Percentiles rank a stretch among this genome's conserved stretches.
Evolutionary conservation across 1,140 invertebrate genomes (phyloP).

Genomic region (Holcopasites calliopsidis): DNA sequence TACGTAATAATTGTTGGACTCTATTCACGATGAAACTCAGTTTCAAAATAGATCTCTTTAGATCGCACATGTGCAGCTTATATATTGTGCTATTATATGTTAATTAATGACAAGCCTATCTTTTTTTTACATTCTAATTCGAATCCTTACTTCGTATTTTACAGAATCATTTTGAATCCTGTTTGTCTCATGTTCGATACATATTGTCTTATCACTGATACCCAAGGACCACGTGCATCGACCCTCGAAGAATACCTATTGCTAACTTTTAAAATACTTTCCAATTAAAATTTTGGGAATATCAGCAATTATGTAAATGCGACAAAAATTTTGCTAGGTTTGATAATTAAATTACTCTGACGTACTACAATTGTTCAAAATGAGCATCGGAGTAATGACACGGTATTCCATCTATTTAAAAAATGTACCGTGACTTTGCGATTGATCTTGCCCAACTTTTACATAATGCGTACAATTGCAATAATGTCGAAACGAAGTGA

Average conservation of each 20-base stretch:
- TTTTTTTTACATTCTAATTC: background rate
- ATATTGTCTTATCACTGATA: background rate
- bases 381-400: background rate
- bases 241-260: background rate
- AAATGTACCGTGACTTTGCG: background rate
- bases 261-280: background rate
- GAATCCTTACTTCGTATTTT: too few relatives aligned
- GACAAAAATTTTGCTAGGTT: background rate
- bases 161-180: too few relatives aligned
- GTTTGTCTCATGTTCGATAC: too few relatives aligned
- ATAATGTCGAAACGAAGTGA: too few relatives aligned
- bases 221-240: background rate
- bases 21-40: constrained; percentile 1
- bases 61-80: background rate
- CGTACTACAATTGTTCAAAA: background rate
- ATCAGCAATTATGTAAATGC: background rate
- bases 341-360: background rate
- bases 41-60: constrained; percentile 13
- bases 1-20: constrained; percentile 28
- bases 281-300: background rate
- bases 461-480: background rate
- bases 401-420: background rate
- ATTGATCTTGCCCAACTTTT: too few relatives aligned
- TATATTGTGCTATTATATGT: background rate
- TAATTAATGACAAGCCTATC: background rate